These are phyloP conservation scores for Polydrusus tereticollis DNA, from an alignment of 2,888 invertebrate genomes.

Conservation along the genomic window DNA sequence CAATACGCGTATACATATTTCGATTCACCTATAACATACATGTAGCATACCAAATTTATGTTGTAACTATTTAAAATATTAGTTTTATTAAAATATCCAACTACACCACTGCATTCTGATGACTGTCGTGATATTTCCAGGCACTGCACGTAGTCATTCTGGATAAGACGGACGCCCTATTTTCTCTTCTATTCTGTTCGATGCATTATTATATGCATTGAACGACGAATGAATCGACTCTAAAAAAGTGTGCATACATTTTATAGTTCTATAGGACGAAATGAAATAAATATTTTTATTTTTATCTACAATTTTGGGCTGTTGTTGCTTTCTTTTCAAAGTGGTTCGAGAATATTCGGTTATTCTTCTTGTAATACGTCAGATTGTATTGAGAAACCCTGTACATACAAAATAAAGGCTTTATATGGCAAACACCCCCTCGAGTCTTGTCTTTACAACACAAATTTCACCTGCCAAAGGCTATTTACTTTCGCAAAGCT, in stretches of 20 bases:
- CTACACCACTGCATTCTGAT: background rate
- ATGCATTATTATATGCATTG: conserved; percentile 9
- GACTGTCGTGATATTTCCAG: background rate
- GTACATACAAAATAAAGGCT: background rate
- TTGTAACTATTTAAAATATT: too few relatives aligned
- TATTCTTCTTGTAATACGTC: too few relatives aligned
- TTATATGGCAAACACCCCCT: background rate
- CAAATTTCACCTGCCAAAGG: conserved; percentile 14
- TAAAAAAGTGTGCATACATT: background rate
- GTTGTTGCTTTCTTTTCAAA: background rate
- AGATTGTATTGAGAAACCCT: background rate
- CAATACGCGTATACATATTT: too few relatives aligned
- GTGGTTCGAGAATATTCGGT: too few relatives aligned
- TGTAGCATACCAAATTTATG: too few relatives aligned
- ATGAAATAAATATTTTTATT: too few relatives aligned
- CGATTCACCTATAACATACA: too few relatives aligned
- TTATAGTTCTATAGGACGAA: too few relatives aligned
- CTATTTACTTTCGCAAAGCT: conserved; percentile 16
- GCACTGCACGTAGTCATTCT: conserved; percentile 7
- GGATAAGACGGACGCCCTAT: background rate
- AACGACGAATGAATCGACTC: background rate
- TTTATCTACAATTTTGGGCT: too few relatives aligned
- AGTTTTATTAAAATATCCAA: background rate
- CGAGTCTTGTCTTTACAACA: background rate
- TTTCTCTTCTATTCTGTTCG: background rate